These are phyloP conservation scores for Prorops nasuta DNA, from an alignment of 1,140 invertebrate genomes.

Conservation along the genomic window DNA sequence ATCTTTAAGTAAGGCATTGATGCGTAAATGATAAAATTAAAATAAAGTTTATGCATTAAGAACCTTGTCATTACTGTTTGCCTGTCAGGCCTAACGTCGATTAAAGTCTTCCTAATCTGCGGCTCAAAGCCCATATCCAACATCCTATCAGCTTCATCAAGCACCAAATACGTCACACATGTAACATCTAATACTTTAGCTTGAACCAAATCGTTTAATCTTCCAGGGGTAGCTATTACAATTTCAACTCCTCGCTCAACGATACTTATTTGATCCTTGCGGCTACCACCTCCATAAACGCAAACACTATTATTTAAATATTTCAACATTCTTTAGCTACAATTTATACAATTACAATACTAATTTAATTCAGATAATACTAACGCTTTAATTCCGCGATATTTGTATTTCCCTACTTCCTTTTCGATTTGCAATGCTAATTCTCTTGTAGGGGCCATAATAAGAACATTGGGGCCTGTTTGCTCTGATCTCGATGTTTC, in stretches of 20 bases:
- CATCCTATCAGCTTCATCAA: constrained; percentile 91
- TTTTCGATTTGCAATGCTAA: constrained; percentile 87
- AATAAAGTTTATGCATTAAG: constrained; percentile 4
- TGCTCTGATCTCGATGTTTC: constrained; percentile 65
- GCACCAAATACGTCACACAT: constrained; percentile 81
- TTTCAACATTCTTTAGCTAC: background rate
- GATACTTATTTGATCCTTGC: constrained; percentile 71
- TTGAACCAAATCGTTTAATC: constrained; percentile 77
- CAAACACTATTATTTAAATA: constrained; percentile 66
- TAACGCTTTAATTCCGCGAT: constrained; percentile 79
- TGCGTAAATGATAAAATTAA: constrained; percentile 1
- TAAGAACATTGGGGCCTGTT: constrained; percentile 78
- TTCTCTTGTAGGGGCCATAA: constrained; percentile 88
- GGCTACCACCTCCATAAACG: constrained; percentile 81
- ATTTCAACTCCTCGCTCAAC: constrained; percentile 79
- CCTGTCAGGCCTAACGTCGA: constrained; percentile 75
- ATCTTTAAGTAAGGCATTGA: constrained; percentile 4
- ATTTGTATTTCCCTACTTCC: constrained; percentile 85
- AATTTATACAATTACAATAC: constrained; percentile 5
- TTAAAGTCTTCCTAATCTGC: constrained; percentile 78
- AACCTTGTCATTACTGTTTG: constrained; percentile 84
- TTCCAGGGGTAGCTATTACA: constrained; percentile 86
- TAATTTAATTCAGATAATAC: constrained; percentile 25
- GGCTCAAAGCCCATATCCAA: constrained; percentile 86
- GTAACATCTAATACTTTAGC: constrained; percentile 67